Evolutionary conservation across 2,797 vertebrate genomes (phyloP).

Genomic region (Crenuchus spilurus): DNA sequence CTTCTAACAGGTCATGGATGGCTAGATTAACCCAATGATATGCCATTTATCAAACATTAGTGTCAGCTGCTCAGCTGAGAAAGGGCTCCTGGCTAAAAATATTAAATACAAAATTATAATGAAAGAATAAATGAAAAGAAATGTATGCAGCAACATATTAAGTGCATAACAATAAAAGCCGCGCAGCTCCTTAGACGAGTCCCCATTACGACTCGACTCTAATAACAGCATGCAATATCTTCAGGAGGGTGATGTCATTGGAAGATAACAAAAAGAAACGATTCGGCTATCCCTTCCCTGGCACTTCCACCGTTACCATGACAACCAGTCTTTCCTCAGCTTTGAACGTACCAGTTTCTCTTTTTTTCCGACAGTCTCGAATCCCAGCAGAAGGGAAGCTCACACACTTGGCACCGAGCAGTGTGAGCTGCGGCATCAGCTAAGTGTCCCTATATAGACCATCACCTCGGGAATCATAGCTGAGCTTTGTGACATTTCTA

Average conservation of each 20-base stretch:
- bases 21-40: constrained; percentile 38
- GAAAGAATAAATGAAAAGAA: background rate
- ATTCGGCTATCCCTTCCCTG: constrained; percentile 35
- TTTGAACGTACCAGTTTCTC: constrained; percentile 17
- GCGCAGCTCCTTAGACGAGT: background rate
- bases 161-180: background rate
- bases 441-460: background rate
- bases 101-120: background rate
- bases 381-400: constrained; percentile 35
- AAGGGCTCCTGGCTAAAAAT: background rate
- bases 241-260: constrained; percentile 39
- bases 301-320: constrained; percentile 65
- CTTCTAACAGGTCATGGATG: constrained; percentile 50
- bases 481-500: background rate
- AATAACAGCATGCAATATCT: constrained; percentile 4
- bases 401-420: background rate
- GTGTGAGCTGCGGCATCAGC: background rate
- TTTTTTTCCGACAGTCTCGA: background rate
- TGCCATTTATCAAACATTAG: constrained; percentile 8
- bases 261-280: constrained; percentile 31
- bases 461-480: background rate
- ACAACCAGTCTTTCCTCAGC: constrained; percentile 57
- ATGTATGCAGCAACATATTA: background rate
- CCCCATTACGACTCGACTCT: background rate
- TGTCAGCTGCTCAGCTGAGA: constrained; percentile 4